Evolutionary conservation across 2,797 vertebrate genomes (phyloP).

Genomic region (Lacerta viridis): DNA sequence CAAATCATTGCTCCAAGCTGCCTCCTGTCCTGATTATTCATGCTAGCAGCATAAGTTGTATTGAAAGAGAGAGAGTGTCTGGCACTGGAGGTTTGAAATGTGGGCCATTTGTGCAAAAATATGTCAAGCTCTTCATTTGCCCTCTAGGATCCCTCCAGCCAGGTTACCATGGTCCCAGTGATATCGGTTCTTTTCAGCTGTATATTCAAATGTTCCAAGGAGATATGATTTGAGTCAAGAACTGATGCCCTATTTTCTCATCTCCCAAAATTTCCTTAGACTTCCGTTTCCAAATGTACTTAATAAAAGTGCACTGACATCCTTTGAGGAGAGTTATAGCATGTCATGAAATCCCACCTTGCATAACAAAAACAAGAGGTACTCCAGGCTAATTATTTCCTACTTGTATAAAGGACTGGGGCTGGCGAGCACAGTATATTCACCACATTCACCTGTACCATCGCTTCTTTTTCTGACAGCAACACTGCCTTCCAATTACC

Average conservation of each 20-base stretch:
- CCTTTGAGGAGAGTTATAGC: not conserved
- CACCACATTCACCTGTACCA: conserved; percentile 18
- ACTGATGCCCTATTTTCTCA: not conserved
- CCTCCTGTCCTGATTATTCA: conserved; percentile 6
- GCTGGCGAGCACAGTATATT: conserved; percentile 34
- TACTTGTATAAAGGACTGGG: not conserved
- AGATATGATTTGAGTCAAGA: not conserved
- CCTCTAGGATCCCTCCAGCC: not conserved
- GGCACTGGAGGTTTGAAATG: not conserved
- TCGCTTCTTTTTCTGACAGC: not conserved
- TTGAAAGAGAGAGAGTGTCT: conserved; percentile 15
- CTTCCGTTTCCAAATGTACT: not conserved
- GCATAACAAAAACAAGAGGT: not conserved
- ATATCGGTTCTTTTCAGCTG: not conserved
- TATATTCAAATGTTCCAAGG: conserved; percentile 12
- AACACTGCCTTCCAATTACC: conserved; percentile 9
- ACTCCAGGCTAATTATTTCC: conserved; percentile 19
- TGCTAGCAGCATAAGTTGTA: not conserved
- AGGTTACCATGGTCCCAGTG: not conserved
- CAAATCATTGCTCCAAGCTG: conserved; percentile 33
- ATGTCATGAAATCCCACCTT: conserved; percentile 7
- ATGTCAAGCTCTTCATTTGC: not conserved
- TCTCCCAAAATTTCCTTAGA: not conserved
- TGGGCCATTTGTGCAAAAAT: not conserved
- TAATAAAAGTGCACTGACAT: conserved; percentile 12